Base-by-base conservation (phyloP, 2,113 vertebrate genomes). In the Nesoenas mayeri region DNA sequence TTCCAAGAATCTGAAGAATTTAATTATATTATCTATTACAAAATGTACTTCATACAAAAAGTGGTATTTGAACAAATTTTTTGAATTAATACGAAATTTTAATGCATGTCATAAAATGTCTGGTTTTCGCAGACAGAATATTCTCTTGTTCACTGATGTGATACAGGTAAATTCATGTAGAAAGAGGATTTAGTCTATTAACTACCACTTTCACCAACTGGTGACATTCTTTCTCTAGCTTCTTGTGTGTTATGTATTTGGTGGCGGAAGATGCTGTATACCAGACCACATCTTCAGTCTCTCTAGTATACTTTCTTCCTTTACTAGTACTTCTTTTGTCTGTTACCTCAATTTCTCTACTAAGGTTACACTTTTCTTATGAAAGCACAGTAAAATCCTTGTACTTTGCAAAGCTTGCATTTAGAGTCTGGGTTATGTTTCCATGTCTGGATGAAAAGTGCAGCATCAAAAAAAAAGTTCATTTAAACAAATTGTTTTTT, bases 41-140 rank as follows among this genome's bases (percentile, higher is more conserved):
- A 89, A 89, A 66, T 62, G 47, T 87, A 47, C 85, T 89, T 81
- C 58, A n/a, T 71, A 60, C 8, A 69, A 90, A 88, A 84, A 88
- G 5, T 7, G 11, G 38, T 79, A 74, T 93, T 93, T 83, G 61
- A 96, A 89, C 1, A 94, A 84, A 57, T 67, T 54, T 24, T 90
- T 95, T 91, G 54, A 93, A 88, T 90, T 93, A 80, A 81, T 86
- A 60, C 32, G 72, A 60, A 83, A 70, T 78, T 86, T 85, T 80
- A 79, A 82, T 61, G 19, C 36, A 53, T 71, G 53, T 67, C 53
- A 67, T 86, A 75, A 92, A 91, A 71, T 48, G 19, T 60, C 79
- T 75, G 3, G 71, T 96, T 83, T 90, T 36, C 19, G 9, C 72
- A 85, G 44, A 64, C 18, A 60, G 38, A 84, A 56, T 54, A 73